Conservation (phyloP, 2,888 invertebrate species). For the Ectemnius lituratus region DNA sequence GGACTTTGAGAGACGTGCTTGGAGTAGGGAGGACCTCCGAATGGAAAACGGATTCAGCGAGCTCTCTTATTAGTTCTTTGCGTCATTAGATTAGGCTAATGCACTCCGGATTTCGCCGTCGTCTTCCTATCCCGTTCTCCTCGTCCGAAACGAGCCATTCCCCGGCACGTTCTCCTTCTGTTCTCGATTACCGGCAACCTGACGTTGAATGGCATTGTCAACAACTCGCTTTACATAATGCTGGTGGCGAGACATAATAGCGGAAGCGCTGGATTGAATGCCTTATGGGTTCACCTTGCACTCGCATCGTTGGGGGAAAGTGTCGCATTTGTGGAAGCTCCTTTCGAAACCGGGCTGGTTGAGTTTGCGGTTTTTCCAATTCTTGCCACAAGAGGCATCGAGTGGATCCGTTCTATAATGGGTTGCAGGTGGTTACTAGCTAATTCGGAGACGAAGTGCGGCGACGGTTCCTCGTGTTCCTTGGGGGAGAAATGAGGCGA, state of each 20-base stretch:
- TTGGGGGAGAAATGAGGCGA: too few species aligned
- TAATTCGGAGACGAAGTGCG: conserved; percentile 30
- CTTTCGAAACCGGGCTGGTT: conserved; percentile 11
- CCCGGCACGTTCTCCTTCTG: conserved; percentile 12
- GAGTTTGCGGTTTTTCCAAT: conserved; percentile 53
- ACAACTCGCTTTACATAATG: conserved; percentile 30
- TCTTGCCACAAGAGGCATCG: conserved; percentile 24
- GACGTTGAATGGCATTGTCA: conserved; percentile 49
- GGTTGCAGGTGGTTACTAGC: conserved; percentile 33
- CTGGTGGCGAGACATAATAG: conserved; percentile 1
- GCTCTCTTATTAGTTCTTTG: conserved; percentile 69
- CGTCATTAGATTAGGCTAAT: conserved; percentile 71
- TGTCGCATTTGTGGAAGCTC: neutral
- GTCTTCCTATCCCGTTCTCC: conserved; percentile 30
- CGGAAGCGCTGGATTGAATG: conserved; percentile 3
- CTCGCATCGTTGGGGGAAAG: neutral
- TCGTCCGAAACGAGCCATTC: conserved; percentile 19
- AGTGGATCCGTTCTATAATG: conserved; percentile 27
- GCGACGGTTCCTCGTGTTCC: conserved; percentile 30
- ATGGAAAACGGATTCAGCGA: conserved; percentile 60
- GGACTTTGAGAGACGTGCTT: conserved; percentile 33
- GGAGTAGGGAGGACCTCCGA: conserved; percentile 49
- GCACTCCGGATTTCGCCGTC: conserved; percentile 38
- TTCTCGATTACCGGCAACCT: conserved; percentile 2
- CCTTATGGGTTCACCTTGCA: conserved; percentile 5